Evolutionary conservation across 2,113 vertebrate genomes (phyloP).

Genomic region (Nothobranchius furzeri): DNA sequence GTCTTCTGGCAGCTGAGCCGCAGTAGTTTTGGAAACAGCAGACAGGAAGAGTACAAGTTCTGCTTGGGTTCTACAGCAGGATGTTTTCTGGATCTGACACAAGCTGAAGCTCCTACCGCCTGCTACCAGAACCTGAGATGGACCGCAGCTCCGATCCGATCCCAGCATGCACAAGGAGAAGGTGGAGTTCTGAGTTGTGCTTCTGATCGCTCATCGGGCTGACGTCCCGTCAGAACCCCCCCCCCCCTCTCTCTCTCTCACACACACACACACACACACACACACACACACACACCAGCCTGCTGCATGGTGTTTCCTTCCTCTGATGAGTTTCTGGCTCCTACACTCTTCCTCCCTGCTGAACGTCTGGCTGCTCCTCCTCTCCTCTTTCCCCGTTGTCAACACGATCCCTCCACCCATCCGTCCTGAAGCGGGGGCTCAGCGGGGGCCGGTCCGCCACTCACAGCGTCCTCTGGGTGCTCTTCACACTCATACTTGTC

Average conservation of each 20-base stretch:
- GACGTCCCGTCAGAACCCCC: slow-evolving; percentile 45
- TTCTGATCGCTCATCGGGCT: too few species aligned
- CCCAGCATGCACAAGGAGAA: slow-evolving; percentile 8
- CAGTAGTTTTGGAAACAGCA: too few species aligned
- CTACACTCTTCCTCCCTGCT: slow-evolving; percentile 69
- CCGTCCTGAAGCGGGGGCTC: slow-evolving; percentile 55
- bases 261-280: background rate
- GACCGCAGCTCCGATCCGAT: background rate
- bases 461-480: slow-evolving; percentile 72
- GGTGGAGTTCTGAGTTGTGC: slow-evolving; percentile 17
- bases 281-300: slow-evolving; percentile 11
- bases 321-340: slow-evolving; percentile 75
- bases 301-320: slow-evolving; percentile 68
- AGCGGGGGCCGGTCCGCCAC: slow-evolving; percentile 65
- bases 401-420: slow-evolving; percentile 72
- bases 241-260: too few species aligned
- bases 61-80: background rate
- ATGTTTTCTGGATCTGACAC: background rate
- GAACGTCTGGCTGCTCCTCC: slow-evolving; percentile 63
- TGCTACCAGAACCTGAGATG: background rate
- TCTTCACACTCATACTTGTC: slow-evolving; percentile 51
- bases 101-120: background rate
- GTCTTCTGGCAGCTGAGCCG: background rate
- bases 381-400: slow-evolving; percentile 76
- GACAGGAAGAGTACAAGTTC: background rate